phyloP scores from a whole-genome alignment of 2,888 invertebrate genomes.

The Drosophila meridiana region DNA sequence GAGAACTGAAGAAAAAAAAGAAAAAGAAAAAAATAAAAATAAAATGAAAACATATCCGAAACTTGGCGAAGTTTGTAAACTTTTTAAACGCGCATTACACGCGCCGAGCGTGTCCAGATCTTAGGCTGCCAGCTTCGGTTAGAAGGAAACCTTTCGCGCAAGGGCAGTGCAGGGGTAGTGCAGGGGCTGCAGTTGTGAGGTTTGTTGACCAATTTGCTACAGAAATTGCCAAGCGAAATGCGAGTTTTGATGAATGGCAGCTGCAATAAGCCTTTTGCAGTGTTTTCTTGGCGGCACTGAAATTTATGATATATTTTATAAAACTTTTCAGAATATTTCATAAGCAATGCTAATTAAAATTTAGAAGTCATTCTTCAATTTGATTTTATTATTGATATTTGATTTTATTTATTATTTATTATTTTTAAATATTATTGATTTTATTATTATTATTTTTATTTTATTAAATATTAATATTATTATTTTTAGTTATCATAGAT shows the following conservation, averaged over 20 bases:
- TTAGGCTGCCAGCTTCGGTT: slow-evolving; percentile 46
- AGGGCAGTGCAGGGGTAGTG: background rate
- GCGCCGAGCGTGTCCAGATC: slow-evolving; percentile 72
- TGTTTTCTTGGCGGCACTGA: background rate
- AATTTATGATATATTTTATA: background rate
- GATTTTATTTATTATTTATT: no score
- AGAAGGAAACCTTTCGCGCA: background rate
- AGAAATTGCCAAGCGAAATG: slow-evolving; percentile 44
- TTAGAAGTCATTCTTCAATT: background rate
- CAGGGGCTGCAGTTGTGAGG: background rate
- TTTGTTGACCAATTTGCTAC: slow-evolving; percentile 36
- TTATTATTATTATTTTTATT: no score
- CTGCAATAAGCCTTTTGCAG: background rate
- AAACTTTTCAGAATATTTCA: background rate
- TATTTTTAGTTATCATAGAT: background rate
- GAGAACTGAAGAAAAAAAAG: slow-evolving; percentile 18
- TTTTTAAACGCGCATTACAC: slow-evolving; percentile 81
- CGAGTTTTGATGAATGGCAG: slow-evolving; percentile 23
- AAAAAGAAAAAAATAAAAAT: slow-evolving; percentile 5
- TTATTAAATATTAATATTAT: no score
- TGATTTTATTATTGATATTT: background rate
- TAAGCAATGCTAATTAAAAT: background rate
- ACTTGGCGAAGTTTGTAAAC: slow-evolving; percentile 77
- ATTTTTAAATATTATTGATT: no score
- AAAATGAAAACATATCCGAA: slow-evolving; percentile 49